Conservation (phyloP, 2,797 vertebrate genomes). For the Fratercula arctica region DNA sequence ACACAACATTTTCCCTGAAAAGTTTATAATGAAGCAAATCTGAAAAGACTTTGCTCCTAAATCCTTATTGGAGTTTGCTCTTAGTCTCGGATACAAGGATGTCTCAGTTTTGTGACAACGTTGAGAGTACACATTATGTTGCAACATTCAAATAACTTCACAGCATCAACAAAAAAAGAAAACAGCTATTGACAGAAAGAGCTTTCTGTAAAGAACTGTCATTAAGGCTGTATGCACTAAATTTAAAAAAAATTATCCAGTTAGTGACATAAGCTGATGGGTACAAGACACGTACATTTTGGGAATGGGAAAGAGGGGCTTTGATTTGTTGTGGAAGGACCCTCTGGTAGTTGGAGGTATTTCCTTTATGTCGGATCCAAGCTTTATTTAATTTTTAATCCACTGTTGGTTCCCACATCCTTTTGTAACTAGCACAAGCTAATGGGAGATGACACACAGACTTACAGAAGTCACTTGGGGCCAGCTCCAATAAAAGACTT, state of each 20-base stretch:
- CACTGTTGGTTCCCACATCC: neutral
- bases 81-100: neutral
- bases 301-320: neutral
- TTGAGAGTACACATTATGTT: neutral
- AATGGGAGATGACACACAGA: neutral
- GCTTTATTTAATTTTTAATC: neutral
- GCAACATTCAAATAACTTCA: neutral
- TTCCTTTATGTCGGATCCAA: neutral
- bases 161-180: neutral
- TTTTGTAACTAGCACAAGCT: neutral
- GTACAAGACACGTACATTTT: neutral
- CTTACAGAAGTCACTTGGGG: neutral
- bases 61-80: neutral
- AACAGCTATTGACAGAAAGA: neutral
- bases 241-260: neutral
- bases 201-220: neutral
- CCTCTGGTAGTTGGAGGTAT: neutral
- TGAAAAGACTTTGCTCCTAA: neutral
- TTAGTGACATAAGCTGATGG: neutral
- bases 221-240: neutral
- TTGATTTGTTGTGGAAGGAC: neutral
- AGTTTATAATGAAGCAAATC: neutral
- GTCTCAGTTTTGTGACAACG: neutral
- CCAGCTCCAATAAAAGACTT: neutral
- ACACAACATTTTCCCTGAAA: neutral